A percentile compares a stretch with the other conserved stretches of the same genome.
Conservation (phyloP, 2,797 vertebrate species). For the Crotalus adamanteus region DNA sequence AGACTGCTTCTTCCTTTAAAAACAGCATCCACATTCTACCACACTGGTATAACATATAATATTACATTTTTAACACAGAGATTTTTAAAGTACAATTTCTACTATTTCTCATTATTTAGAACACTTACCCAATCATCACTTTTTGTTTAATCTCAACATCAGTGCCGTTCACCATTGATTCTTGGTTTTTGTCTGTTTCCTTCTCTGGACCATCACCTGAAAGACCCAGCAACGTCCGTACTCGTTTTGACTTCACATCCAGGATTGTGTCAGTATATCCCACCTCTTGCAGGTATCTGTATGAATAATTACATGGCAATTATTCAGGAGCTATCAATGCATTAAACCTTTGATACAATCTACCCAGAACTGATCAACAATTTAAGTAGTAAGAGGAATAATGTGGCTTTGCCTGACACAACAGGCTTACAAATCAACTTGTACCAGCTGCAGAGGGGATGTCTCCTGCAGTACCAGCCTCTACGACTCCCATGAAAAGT, state of each 20-base stretch:
- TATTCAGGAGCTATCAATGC: constrained; percentile 26
- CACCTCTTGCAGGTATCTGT: constrained; percentile 96
- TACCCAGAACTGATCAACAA: constrained; percentile 36
- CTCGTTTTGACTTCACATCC: constrained; percentile 95
- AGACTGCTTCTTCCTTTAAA: not conserved
- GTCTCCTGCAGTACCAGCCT: constrained; percentile 83
- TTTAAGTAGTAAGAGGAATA: constrained; percentile 47
- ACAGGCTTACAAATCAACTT: constrained; percentile 71
- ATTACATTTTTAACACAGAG: not conserved
- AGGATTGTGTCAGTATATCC: constrained; percentile 97
- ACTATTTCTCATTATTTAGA: not conserved
- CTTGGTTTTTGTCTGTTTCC: constrained; percentile 80
- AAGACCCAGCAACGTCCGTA: constrained; percentile 88
- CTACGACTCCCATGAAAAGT: constrained; percentile 74
- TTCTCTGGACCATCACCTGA: constrained; percentile 84
- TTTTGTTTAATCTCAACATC: constrained; percentile 84
- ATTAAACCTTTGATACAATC: not conserved
- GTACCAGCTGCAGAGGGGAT: constrained; percentile 76
- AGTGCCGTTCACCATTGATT: constrained; percentile 93
- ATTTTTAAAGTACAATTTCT: not conserved
- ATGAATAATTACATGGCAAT: constrained; percentile 53
- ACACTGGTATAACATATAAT: not conserved
- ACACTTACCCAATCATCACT: constrained; percentile 83
- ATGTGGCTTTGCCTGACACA: constrained; percentile 53
- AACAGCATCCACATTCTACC: not conserved